A percentile compares a stretch with the other conserved stretches of the same genome.
Evolutionary conservation across 2,888 invertebrate species (phyloP).

Genomic region (Hypolimnas misippus): DNA sequence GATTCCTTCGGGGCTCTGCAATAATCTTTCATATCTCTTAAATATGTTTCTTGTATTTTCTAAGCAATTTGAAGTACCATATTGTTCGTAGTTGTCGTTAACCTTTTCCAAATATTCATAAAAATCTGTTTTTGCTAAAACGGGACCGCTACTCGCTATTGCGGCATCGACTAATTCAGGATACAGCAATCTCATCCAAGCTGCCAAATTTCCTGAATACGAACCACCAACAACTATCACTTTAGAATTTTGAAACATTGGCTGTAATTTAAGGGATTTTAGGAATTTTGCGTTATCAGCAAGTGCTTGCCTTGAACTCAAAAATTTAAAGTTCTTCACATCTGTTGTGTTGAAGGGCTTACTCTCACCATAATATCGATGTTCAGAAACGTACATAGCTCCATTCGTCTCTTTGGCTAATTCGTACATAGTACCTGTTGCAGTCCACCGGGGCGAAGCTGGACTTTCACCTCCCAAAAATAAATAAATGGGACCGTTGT

Average conservation of each 20-base stretch:
- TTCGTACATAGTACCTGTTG: conserved; percentile 63
- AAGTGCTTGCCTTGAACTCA: conserved; percentile 68
- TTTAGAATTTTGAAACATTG: conserved; percentile 58
- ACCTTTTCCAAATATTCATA: conserved; percentile 72
- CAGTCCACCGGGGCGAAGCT: conserved; percentile 57
- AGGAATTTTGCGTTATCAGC: conserved; percentile 66
- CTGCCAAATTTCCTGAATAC: conserved; percentile 73
- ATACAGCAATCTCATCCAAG: conserved; percentile 70
- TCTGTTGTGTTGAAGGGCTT: conserved; percentile 60
- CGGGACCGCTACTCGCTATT: conserved; percentile 72
- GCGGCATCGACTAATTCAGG: conserved; percentile 71
- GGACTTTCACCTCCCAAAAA: conserved; percentile 67
- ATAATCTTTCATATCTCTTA: conserved; percentile 55
- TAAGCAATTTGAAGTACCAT: conserved; percentile 60
- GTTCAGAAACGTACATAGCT: conserved; percentile 67
- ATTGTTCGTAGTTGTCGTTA: conserved; percentile 63
- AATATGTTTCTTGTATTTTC: conserved; percentile 58
- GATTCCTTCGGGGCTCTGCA: conserved; percentile 59
- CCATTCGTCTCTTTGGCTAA: conserved; percentile 72
- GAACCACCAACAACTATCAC: conserved; percentile 73
- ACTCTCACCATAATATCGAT: conserved; percentile 73
- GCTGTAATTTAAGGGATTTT: conserved; percentile 52
- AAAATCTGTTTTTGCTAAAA: conserved; percentile 70
- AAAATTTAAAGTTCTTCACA: conserved; percentile 59
- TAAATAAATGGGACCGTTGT: conserved; percentile 64